A percentile compares a stretch with the other conserved stretches of the same genome.
These are phyloP conservation scores for Sinentomon sp. DNA, from an alignment of 2,888 invertebrate genomes.

Conservation along the genomic window DNA sequence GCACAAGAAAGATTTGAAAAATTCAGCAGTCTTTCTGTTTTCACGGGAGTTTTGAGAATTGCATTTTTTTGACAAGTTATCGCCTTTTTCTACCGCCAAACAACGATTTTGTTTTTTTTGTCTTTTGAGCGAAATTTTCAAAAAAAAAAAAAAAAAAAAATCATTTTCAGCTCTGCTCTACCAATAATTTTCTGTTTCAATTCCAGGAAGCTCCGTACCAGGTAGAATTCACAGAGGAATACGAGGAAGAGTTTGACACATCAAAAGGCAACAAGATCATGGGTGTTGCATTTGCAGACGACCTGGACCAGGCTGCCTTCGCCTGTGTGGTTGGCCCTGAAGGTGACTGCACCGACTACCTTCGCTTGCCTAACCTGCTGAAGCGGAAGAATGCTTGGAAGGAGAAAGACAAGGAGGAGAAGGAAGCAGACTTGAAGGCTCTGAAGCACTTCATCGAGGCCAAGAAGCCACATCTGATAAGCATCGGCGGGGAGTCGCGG, in stretches of 20 bases:
- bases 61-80: no score
- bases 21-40: no score
- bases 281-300: constrained; percentile 64
- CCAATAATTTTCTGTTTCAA: no score
- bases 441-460: constrained; percentile 52
- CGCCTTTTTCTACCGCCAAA: no score
- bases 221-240: constrained; percentile 54
- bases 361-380: constrained; percentile 58
- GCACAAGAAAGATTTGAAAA: no score
- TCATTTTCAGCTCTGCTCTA: no score
- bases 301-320: constrained; percentile 58
- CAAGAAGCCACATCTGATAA: constrained; percentile 82
- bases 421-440: constrained; percentile 35
- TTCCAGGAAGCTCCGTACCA: no score
- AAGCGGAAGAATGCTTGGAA: constrained; percentile 47
- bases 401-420: constrained; percentile 34
- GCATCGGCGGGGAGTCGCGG: constrained; percentile 66
- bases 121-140: no score
- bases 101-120: no score
- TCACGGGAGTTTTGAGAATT: no score
- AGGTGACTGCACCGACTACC: constrained; percentile 72
- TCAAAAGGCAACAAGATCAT: constrained; percentile 55
- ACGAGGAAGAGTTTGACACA: constrained; percentile 75
- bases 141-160: no score
- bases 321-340: constrained; percentile 61